phyloP scores from a whole-genome alignment of 1,140 invertebrate species.

The Heliconius eleuchia region DNA sequence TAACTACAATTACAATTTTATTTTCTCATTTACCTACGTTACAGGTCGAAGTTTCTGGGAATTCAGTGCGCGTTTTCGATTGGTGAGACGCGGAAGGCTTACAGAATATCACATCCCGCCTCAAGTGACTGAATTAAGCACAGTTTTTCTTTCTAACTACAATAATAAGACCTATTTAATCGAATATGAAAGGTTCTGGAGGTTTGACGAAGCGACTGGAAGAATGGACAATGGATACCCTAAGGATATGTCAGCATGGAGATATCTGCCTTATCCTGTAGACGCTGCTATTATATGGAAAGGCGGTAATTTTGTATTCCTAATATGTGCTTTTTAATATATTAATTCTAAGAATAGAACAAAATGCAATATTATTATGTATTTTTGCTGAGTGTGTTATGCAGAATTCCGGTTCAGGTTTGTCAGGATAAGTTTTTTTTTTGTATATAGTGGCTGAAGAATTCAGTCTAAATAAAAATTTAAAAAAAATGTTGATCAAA shows the following conservation, averaged over 20 bases:
- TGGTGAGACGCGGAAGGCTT: slow-evolving; percentile 82
- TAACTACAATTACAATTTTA: no score
- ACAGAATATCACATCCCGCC: slow-evolving; percentile 84
- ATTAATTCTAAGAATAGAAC: background rate
- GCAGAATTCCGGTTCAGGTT: no score
- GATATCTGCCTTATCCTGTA: slow-evolving; percentile 83
- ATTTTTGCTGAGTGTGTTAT: no score
- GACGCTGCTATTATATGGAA: slow-evolving; percentile 85
- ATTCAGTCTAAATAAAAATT: no score
- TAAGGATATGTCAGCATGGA: slow-evolving; percentile 85
- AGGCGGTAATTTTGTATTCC: slow-evolving; percentile 68
- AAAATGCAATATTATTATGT: no score
- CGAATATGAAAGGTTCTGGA: slow-evolving; percentile 85
- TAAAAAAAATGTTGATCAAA: no score
- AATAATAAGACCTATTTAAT: slow-evolving; percentile 83
- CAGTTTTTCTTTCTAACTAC: slow-evolving; percentile 85
- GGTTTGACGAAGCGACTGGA: slow-evolving; percentile 83
- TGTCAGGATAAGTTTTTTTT: no score
- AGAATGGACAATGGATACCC: slow-evolving; percentile 86
- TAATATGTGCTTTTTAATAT: background rate
- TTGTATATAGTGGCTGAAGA: no score
- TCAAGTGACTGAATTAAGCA: slow-evolving; percentile 85
- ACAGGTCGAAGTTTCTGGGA: slow-evolving; percentile 86
- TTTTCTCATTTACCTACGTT: no score
- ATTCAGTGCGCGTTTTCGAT: slow-evolving; percentile 83